Base-by-base conservation (phyloP, 2,888 invertebrate species). In the Tyria jacobaeae region DNA sequence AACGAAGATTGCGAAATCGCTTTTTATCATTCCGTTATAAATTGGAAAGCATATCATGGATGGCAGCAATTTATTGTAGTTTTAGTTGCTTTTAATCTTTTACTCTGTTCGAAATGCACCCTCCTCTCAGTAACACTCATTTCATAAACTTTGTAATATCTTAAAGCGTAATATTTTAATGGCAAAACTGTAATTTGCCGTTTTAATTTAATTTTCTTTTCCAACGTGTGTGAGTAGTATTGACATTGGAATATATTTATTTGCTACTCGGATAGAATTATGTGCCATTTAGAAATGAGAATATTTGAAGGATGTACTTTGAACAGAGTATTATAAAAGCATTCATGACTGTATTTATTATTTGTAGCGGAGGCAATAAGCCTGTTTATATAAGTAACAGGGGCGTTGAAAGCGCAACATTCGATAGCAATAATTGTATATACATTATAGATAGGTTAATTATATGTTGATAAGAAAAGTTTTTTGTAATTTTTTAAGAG, bases 361-460 rank as follows among this genome's bases (percentile, higher is more conserved):
- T 83, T 86, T 83, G 79, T 87, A 89, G 84, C 81, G 78, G 78
- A 83, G 88, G 90, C 91, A 91, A 89, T 90, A 90, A 90, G 87
- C 87, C 88, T 84, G 83, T 88, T 86, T 79, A 75, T 76, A 70
- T 79, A 84, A 73, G 77, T 78, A 83, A 88, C 83, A 87, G 82
- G 86, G 75, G 92, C 92, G 93, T 92, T 92, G 64, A 86, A 90
- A 93, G 91, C 93, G 93, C 93, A 85, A 87, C 77, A 88, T 87
- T 90, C 83, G 83, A 92, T 93, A 93, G 93, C 92, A 94, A 93
- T 94, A 93, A 91, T 82, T 94, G 93, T 94, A 92, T 76, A 93
- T 92, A 93, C 57, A 79, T 82, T 77, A 85, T 93, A 93, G 93
- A 90, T 93, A 94, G 93, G 87, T 85, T 92, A 92, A 93, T 91